Base-by-base conservation (phyloP, 2,113 vertebrate genomes). In the Bostrychus sinensis region DNA sequence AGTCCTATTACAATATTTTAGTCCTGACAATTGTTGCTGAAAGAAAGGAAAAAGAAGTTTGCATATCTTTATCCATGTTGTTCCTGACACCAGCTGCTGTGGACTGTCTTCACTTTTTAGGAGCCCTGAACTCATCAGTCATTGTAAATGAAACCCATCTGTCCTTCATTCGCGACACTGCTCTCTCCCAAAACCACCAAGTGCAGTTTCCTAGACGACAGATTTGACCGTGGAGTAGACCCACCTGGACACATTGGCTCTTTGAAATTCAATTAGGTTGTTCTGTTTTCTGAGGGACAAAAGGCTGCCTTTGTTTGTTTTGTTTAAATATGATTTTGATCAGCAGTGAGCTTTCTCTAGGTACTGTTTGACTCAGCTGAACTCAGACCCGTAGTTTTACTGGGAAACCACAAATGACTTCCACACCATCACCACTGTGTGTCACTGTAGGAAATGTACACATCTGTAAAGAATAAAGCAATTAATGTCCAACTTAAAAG, bases 81-180 rank as follows among this genome's bases (percentile, higher is more conserved):
- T 61, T 41, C 25, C 11, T 4, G 46, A 54, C 5, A 59, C 57
- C 46, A 46, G 69, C 55, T 28, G 61, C 30, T 62, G 42, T 20
- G 9, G 4, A 8, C 2, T 22, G 19, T 32, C 2, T 32, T 32
- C 3, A 32, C 1, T 32, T 32, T 32, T 32, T 32, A 8, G 30
- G 1, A 7, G 42, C 4, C 51, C 30, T 60, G 42, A 70, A 57
- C 58, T 70, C 72, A 65, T 70, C 62, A 73, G 58, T 32, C 23
- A 11, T 42, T 59, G 42, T 58, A 58, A 76, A 81, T 70, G 26
- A 74, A 62, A 71, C 62, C 59, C 58, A 64, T 56, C 55, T 62
- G 43, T 42, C 30, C n/a, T 17, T 62, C 22, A 0, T 1, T 20
- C 59, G 42, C 1, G 30, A 16, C 39, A 48, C 14, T n/a, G 39